phyloP scores from a whole-genome alignment of 2,888 invertebrate species.

The Oasisia sp. region DNA sequence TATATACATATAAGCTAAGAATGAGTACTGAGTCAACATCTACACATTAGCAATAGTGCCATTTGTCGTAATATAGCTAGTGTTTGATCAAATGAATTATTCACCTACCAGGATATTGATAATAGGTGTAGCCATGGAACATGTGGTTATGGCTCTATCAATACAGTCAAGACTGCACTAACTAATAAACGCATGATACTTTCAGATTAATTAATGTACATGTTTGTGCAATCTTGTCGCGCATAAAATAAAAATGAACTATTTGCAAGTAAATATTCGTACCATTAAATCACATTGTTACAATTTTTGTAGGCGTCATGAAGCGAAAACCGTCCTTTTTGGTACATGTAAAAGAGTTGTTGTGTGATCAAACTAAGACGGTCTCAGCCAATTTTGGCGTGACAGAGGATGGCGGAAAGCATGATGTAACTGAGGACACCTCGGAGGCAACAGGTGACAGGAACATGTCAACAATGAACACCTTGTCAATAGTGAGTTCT shows the following conservation, averaged over 20 bases:
- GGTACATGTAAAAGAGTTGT: background rate
- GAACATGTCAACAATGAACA: background rate
- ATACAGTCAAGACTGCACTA: too few species aligned
- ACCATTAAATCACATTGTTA: background rate
- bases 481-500: background rate
- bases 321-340: background rate
- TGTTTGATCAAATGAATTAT: too few species aligned
- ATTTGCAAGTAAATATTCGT: background rate
- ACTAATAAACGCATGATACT: too few species aligned
- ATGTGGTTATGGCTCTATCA: too few species aligned
- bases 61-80: too few species aligned
- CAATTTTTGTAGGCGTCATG: background rate
- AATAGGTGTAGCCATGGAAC: too few species aligned
- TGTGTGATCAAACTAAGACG: background rate
- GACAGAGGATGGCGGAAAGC: background rate
- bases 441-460: background rate
- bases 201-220: too few species aligned
- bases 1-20: too few species aligned
- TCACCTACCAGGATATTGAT: too few species aligned
- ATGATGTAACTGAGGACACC: background rate
- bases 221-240: too few species aligned
- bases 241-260: background rate
- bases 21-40: too few species aligned
- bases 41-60: too few species aligned
- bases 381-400: background rate